phyloP scores from a whole-genome alignment of 2,797 vertebrate species.

The Crax fasciolata region DNA sequence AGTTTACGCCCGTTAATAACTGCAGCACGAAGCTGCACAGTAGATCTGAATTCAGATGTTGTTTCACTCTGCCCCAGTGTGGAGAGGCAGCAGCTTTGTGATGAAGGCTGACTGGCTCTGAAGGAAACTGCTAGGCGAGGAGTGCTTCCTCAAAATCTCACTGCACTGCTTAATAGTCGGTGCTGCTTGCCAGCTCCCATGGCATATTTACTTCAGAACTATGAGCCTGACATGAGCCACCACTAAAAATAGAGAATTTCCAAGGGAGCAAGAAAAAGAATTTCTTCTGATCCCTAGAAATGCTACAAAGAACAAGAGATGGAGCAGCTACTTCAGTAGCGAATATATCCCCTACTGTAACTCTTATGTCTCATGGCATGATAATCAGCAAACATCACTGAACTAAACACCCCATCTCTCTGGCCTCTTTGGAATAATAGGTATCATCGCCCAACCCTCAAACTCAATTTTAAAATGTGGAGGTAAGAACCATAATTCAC shows the following conservation, averaged over 20 bases:
- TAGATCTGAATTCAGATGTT: background rate
- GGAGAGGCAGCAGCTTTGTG: background rate
- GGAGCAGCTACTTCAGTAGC: background rate
- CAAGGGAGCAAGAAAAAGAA: background rate
- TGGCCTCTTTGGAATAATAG: background rate
- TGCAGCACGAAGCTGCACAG: background rate
- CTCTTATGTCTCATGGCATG: accelerated
- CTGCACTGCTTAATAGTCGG: background rate
- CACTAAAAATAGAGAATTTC: background rate
- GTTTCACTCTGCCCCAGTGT: background rate
- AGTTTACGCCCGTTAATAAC: background rate
- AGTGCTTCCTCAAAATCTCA: accelerated
- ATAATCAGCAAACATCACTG: accelerated
- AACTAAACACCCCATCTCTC: background rate
- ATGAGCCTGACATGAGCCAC: background rate
- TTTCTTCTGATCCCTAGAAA: background rate
- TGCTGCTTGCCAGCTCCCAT: background rate
- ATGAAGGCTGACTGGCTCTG: background rate
- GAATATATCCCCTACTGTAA: background rate
- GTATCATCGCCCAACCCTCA: background rate
- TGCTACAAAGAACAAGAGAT: background rate
- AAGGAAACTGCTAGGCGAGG: background rate
- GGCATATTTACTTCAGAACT: background rate
- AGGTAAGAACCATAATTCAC: background rate
- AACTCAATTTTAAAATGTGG: background rate